These are phyloP conservation scores for Channa argus DNA, from an alignment of 2,113 vertebrate species.

Conservation along the genomic window DNA sequence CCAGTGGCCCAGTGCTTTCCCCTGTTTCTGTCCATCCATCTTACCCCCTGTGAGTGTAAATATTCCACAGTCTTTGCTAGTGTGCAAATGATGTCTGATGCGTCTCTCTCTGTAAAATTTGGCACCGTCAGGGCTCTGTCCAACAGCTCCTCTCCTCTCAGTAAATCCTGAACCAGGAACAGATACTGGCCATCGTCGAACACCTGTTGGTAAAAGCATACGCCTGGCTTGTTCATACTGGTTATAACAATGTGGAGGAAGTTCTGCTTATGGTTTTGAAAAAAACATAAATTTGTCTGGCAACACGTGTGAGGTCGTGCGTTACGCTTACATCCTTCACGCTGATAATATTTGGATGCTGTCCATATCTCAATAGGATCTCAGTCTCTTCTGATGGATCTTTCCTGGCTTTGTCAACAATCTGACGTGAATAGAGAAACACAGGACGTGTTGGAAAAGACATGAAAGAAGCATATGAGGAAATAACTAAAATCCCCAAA, in stretches of 20 bases:
- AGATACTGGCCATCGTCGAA: constrained; percentile 92
- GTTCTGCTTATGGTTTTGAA: too few relatives aligned
- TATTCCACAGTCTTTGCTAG: constrained; percentile 94
- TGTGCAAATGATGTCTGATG: constrained; percentile 90
- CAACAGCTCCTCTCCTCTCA: constrained; percentile 93
- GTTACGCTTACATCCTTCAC: constrained; percentile 91
- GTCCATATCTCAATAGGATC: constrained; percentile 94
- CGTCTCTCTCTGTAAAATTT: constrained; percentile 92
- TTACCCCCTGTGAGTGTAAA: constrained; percentile 94
- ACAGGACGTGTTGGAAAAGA: not conserved
- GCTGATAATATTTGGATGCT: constrained; percentile 94
- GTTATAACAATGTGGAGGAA: not conserved
- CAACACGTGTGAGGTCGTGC: not conserved
- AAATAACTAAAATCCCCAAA: too few relatives aligned
- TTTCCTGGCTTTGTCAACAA: constrained; percentile 91
- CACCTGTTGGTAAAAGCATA: constrained; percentile 82
- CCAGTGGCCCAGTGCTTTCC: too few relatives aligned
- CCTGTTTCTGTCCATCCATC: constrained; percentile 17
- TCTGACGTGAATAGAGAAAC: constrained; percentile 78
- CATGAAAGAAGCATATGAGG: not conserved
- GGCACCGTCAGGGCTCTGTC: constrained; percentile 89
- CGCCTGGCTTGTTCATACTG: not conserved
- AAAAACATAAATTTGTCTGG: too few relatives aligned
- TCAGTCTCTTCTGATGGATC: constrained; percentile 97
- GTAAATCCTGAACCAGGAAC: constrained; percentile 93